Conservation (phyloP, 2,888 invertebrate species). For the Habrosyne pyritoides region DNA sequence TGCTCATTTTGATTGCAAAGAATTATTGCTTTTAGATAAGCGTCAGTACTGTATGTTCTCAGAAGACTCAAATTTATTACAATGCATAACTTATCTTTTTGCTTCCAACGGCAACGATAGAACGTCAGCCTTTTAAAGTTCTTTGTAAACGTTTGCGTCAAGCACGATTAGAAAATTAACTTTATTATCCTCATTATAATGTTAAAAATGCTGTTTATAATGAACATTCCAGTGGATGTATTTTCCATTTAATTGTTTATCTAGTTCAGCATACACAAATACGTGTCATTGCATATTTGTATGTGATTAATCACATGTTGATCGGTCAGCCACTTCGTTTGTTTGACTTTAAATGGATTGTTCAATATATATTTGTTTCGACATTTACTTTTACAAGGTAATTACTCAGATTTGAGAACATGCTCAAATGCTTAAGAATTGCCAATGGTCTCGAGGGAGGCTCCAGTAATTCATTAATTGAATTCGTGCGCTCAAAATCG, state of each 20-base stretch:
- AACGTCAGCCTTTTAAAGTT: neutral
- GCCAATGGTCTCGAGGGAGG: too few relatives aligned
- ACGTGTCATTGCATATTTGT: constrained; percentile 3
- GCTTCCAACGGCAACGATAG: neutral
- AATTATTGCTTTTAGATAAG: neutral
- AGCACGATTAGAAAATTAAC: neutral
- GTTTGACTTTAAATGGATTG: neutral
- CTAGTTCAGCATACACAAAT: neutral
- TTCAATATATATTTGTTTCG: neutral
- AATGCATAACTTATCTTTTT: neutral
- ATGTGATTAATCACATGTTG: constrained; percentile 5
- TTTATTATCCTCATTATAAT: neutral
- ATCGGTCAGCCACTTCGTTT: neutral
- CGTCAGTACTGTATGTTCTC: neutral
- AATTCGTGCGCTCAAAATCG: too few relatives aligned
- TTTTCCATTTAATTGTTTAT: constrained; percentile 1
- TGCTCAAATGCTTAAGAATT: too few relatives aligned
- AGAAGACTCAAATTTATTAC: neutral
- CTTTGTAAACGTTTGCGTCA: neutral
- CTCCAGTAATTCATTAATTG: too few relatives aligned
- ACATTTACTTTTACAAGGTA: neutral
- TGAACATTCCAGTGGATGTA: constrained; percentile 16
- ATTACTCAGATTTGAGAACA: too few relatives aligned
- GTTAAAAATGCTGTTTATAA: constrained; percentile 1
- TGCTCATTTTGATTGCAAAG: neutral